phyloP scores from a whole-genome alignment of 2,888 invertebrate genomes.

The Leucania comma region DNA sequence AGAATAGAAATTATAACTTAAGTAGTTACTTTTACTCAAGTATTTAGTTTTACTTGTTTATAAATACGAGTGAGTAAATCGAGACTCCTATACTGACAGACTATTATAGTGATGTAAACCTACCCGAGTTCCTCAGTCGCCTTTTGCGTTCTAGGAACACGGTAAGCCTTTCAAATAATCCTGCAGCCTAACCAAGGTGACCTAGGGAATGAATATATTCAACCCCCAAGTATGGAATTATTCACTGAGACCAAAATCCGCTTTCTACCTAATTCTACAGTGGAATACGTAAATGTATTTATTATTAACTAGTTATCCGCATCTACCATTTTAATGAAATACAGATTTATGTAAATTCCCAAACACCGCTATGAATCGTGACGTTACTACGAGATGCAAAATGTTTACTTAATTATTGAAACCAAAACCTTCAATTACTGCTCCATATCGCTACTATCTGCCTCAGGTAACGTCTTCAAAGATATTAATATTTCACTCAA shows the following conservation, averaged over 20 bases:
- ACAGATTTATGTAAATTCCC: conserved; percentile 65
- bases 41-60: too few species aligned
- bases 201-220: conserved; percentile 32
- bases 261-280: conserved; percentile 48
- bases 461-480: conserved; percentile 16
- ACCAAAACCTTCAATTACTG: conserved; percentile 21
- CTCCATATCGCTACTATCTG: conserved; percentile 14
- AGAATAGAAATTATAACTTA: too few species aligned
- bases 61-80: too few species aligned
- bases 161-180: too few species aligned
- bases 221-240: conserved; percentile 44
- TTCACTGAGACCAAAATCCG: conserved; percentile 51
- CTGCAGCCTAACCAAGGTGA: not conserved
- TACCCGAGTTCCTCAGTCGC: too few species aligned
- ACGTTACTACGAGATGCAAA: conserved; percentile 55
- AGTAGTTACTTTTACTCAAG: too few species aligned
- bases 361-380: conserved; percentile 59
- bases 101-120: too few species aligned
- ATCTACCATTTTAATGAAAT: conserved; percentile 61
- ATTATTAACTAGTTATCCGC: conserved; percentile 61
- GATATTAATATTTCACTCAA: conserved; percentile 52
- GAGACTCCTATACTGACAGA: too few species aligned
- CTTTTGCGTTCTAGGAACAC: too few species aligned
- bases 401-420: conserved; percentile 60
- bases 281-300: conserved; percentile 63